phyloP scores from a whole-genome alignment of 2,888 invertebrate species.

The Malacosoma neustria region DNA sequence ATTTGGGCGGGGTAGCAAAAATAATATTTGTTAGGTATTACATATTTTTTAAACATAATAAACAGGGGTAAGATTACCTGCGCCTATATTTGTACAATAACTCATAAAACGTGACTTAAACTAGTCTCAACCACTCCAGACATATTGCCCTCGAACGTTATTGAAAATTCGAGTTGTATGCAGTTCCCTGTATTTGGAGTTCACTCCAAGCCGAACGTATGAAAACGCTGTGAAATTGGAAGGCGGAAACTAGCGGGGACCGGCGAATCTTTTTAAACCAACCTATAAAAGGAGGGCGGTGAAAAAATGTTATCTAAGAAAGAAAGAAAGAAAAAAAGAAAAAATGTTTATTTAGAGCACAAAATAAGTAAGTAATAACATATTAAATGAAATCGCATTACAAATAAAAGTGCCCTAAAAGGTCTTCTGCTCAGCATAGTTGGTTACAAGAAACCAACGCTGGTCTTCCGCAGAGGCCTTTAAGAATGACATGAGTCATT shows the following conservation, averaged over 20 bases:
- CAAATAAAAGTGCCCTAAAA: too few relatives aligned
- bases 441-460: too few relatives aligned
- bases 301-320: background rate
- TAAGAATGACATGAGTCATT: too few relatives aligned
- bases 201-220: slow-evolving; percentile 35
- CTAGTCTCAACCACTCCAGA: slow-evolving; percentile 32
- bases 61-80: slow-evolving; percentile 1
- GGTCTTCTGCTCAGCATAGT: too few relatives aligned
- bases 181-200: slow-evolving; percentile 42
- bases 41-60: too few relatives aligned
- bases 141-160: slow-evolving; percentile 44
- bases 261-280: background rate
- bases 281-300: background rate
- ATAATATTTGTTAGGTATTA: too few relatives aligned
- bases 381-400: too few relatives aligned
- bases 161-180: slow-evolving; percentile 47
- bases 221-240: slow-evolving; percentile 35
- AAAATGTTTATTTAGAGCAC: too few relatives aligned
- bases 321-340: background rate
- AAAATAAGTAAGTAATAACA: too few relatives aligned
- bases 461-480: too few relatives aligned
- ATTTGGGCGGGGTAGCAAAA: too few relatives aligned
- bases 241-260: slow-evolving; percentile 5
- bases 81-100: slow-evolving; percentile 27
- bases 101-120: slow-evolving; percentile 58